Base-by-base conservation (phyloP, 2,113 vertebrate species). In the Pterocles orientalis region DNA sequence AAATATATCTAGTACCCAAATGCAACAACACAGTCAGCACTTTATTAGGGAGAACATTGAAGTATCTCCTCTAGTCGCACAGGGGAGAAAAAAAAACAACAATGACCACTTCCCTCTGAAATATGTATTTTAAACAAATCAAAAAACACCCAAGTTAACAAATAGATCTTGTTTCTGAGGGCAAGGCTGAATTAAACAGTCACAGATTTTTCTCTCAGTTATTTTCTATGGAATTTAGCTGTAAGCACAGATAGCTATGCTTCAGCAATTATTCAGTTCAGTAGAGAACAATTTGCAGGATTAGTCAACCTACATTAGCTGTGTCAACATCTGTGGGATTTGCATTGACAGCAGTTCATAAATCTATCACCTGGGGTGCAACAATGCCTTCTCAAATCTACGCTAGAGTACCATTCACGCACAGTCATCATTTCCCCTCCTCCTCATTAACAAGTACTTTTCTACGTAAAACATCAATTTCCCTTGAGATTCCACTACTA, bases 181-280 rank as follows among this genome's bases (percentile, higher is more conserved):
- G 83, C 68, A 24, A 57, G n/a, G 18, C 12, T 65, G 54, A 91
- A 77, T 82, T 92, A 92, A 90, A 51, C n/a, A 94, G 48, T 58
- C 70, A 89, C 6, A 60, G 90, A 86, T 73, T 78, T 85, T 66
- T 94, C 45, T 34, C 70, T 88, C 79, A 28, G 60, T 82, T 81
- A 81, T 48, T 90, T 71, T 73, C 90, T 92, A n/a, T 86, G 58
- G 75, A 97, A 94, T 96, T 87, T 82, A 90, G 69, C 5, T 87
- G 72, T 48, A 96, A 91, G 92, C 91, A 61, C 68, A 96, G 64
- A 76, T 87, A 96, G 86, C 71, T 73, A 51, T 48, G 71, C 18
- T 92, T 88, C 75, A 93, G 69, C 82, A 95, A 68, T 86, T 94
- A 92, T 25, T 94, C 92, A 94, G 90, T 71, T 96, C 39, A 84